Evolutionary conservation across 2,888 invertebrate genomes (phyloP), one percentile per base, ranked within the genome.

Genomic region (Agonopterix heracliana): DNA sequence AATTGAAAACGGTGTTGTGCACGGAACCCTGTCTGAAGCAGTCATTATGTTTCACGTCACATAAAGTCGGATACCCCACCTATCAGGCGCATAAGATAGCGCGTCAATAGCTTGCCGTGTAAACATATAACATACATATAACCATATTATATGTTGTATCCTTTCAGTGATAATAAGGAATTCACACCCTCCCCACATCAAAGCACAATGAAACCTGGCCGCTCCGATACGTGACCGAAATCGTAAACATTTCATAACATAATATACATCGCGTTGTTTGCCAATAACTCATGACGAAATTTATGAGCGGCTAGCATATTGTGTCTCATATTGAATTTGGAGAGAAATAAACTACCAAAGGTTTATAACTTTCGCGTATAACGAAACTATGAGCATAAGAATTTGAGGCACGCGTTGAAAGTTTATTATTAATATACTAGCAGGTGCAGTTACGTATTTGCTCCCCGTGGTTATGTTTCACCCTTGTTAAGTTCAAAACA

Each of bases 211-310:
- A 41, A 44, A 40, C 44, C 41, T 10, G 40, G 26, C 17, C 34
- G 34, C 34, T 8, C 34, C 38, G 44, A 48, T 36, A 48, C 49
- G 49, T 49, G 49, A 49, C 49, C 11, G 14, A 34, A 38, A 49
- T 48, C 34, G 40, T 13, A 45, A 41, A n/a, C 17, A 12, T 45
- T 41, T 45, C 45, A 38, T 41, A 38, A 45, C 38, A 45, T 26
- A 26, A 26, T 26, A 26, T 26, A 26, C 49, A 45, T 45, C n/a
- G 44, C 34, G 11, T 45, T 41, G 45, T 49, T 41, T 11, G 41
- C 9, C 36, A 38, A 45, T 45, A 26, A 41, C 9, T 49, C 41
- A 42, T 43, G n/a, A 34, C 35, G 10, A 14, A 38, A 13, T 40
- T 40, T 44, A 34, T 44, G 48, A 44, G 26, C 34, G 13, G 44